Percentiles rank a stretch among this genome's conserved stretches.
phyloP scores from a whole-genome alignment of 2,113 vertebrate genomes.

The Lophius piscatorius region DNA sequence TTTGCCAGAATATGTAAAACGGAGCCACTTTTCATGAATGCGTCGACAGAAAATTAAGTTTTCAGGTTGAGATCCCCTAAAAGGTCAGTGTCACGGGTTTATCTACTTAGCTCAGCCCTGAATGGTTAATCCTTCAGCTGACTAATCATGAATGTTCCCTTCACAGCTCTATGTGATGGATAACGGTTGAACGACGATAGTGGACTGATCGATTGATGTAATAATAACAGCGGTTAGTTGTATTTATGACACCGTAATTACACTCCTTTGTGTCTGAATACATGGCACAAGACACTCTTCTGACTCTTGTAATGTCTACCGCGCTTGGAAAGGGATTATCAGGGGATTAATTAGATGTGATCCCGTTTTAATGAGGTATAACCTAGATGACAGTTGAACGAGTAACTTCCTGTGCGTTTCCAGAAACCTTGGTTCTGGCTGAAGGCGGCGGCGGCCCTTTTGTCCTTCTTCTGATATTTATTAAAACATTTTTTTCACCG shows the following conservation, averaged over 20 bases:
- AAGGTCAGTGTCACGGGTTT: slow-evolving; percentile 37
- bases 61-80: slow-evolving; percentile 1
- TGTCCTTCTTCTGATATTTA: neutral
- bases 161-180: slow-evolving; percentile 22
- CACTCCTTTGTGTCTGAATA: neutral
- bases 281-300: neutral
- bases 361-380: slow-evolving; percentile 20
- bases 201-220: too few species aligned
- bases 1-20: too few species aligned
- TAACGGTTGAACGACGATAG: slow-evolving; percentile 9
- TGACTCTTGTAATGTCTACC: neutral
- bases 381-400: neutral
- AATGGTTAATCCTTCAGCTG: slow-evolving; percentile 54
- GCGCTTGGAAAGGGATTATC: slow-evolving; percentile 17
- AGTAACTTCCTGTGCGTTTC: slow-evolving; percentile 3
- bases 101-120: slow-evolving; percentile 58
- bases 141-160: slow-evolving; percentile 34
- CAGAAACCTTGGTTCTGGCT: neutral
- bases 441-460: neutral
- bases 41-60: neutral
- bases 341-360: slow-evolving; percentile 35
- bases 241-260: too few species aligned
- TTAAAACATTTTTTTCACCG: neutral
- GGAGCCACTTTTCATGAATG: too few species aligned
- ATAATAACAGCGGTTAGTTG: too few species aligned